Percentiles rank a stretch among this genome's conserved stretches.
Evolutionary conservation across 53 echinoderm and acorn worm species (phyloP).

Genomic region (Holothuria leucospilota): DNA sequence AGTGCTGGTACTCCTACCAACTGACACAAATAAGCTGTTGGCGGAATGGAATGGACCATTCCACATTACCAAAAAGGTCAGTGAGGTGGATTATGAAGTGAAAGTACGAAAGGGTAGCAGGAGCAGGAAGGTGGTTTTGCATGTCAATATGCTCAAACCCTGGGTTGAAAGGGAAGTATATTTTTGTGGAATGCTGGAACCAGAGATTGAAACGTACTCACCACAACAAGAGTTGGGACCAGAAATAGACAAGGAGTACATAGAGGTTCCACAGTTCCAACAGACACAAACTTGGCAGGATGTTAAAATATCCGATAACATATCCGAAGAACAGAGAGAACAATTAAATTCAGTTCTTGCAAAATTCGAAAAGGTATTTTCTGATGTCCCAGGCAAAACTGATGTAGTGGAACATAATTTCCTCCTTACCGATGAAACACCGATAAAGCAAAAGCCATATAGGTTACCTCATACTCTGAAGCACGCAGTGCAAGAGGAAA

Average conservation of each 20-base stretch:
- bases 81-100: slow-evolving; percentile 39
- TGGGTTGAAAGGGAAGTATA: slow-evolving; percentile 31
- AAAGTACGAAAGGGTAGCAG: slow-evolving; percentile 28
- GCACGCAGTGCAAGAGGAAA: slow-evolving; percentile 49
- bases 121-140: slow-evolving; percentile 44
- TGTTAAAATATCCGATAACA: slow-evolving; percentile 16
- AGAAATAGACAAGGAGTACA: neutral
- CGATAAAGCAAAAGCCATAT: slow-evolving; percentile 26
- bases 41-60: slow-evolving; percentile 46
- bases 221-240: neutral
- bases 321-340: slow-evolving; percentile 8
- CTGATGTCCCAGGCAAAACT: slow-evolving; percentile 42
- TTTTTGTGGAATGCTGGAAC: neutral
- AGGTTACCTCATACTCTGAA: slow-evolving; percentile 50
- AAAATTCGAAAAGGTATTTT: neutral
- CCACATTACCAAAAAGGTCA: neutral
- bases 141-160: slow-evolving; percentile 57
- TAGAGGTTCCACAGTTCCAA: slow-evolving; percentile 20
- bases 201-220: neutral
- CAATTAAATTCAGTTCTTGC: slow-evolving; percentile 27
- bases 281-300: slow-evolving; percentile 32
- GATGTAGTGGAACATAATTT: slow-evolving; percentile 37
- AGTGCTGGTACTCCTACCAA: slow-evolving; percentile 32
- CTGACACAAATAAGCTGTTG: slow-evolving; percentile 28
- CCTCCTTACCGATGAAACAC: slow-evolving; percentile 26